A percentile compares a stretch with the other conserved stretches of the same genome.
These are phyloP conservation scores for Xenopus tropicalis DNA, from an alignment of 2,113 vertebrate species.

Conservation along the genomic window UCB_Xtro_10.0 CM004452.2:38592501-38593000, in stretches of 20 bases:
- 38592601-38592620: slow-evolving; percentile 92
- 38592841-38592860: slow-evolving; percentile 78
- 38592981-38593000: no score
- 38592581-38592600: slow-evolving; percentile 88
- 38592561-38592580: slow-evolving; percentile 66
- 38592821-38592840: slow-evolving; percentile 83
- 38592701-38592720: slow-evolving; percentile 69
- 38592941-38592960: not conserved
- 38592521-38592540: slow-evolving; percentile 13
- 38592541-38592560: slow-evolving; percentile 70
- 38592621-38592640: slow-evolving; percentile 83
- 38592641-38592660: slow-evolving; percentile 82
- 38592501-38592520: slow-evolving; percentile 59
- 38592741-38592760: slow-evolving; percentile 91
- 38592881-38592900: slow-evolving; percentile 59
- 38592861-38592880: slow-evolving; percentile 85
- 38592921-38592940: no score
- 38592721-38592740: slow-evolving; percentile 71
- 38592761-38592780: slow-evolving; percentile 92
- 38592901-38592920: slow-evolving; percentile 49
- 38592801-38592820: slow-evolving; percentile 73
- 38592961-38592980: not conserved
- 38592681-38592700: slow-evolving; percentile 44
- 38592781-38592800: slow-evolving; percentile 77
- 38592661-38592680: slow-evolving; percentile 56